phyloP scores from a whole-genome alignment of 2,888 invertebrate species.

The Abrostola triplasia region DNA sequence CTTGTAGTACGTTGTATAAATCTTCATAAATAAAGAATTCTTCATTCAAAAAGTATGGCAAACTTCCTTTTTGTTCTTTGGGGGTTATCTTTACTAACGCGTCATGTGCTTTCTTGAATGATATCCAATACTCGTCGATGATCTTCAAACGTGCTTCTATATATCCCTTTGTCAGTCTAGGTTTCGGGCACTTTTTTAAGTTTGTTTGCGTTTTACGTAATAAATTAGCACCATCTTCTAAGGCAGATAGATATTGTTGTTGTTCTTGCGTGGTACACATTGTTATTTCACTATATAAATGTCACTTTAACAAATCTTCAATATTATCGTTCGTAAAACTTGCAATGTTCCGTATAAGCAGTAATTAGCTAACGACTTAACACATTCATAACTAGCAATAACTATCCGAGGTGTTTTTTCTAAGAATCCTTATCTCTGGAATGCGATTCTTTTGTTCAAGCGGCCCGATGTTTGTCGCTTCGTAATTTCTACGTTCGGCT shows the following conservation, averaged over 20 bases:
- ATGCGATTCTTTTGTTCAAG: background rate
- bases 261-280: background rate
- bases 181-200: slow-evolving; percentile 11
- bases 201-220: background rate
- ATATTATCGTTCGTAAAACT: background rate
- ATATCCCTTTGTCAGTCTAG: slow-evolving; percentile 35
- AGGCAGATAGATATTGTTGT: background rate
- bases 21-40: slow-evolving; percentile 20
- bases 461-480: no score
- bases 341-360: background rate
- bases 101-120: slow-evolving; percentile 25
- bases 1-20: slow-evolving; percentile 2
- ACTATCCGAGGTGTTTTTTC: no score
- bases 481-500: background rate
- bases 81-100: slow-evolving; percentile 34
- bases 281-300: background rate
- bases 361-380: no score
- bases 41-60: slow-evolving; percentile 40
- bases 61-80: slow-evolving; percentile 22
- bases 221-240: slow-evolving; percentile 1
- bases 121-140: slow-evolving; percentile 38
- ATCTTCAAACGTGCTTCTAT: slow-evolving; percentile 30
- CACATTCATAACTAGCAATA: no score
- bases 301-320: background rate
- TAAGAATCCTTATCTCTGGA: slow-evolving; percentile 11